phyloP scores from a whole-genome alignment of 2,888 invertebrate species.

The Sarcophaga rosellei region DNA sequence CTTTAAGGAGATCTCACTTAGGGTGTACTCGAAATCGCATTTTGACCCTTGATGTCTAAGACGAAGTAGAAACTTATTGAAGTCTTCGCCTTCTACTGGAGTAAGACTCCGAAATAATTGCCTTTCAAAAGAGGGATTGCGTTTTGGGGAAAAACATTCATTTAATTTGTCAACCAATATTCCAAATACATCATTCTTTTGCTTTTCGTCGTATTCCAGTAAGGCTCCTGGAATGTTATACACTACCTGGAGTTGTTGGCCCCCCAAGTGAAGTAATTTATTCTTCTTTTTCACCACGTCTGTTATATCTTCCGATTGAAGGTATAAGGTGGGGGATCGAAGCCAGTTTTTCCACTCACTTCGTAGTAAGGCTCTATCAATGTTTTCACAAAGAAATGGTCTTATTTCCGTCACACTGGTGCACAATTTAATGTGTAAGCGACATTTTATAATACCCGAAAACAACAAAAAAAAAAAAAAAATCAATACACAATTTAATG shows the following conservation, averaged over 20 bases:
- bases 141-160: slow-evolving; percentile 53
- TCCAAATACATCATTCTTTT: slow-evolving; percentile 13
- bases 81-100: slow-evolving; percentile 41
- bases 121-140: slow-evolving; percentile 38
- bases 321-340: slow-evolving; percentile 11
- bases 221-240: background rate
- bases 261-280: slow-evolving; percentile 35
- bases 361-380: slow-evolving; percentile 3
- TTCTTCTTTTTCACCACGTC: slow-evolving; percentile 45
- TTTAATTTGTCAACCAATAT: slow-evolving; percentile 38
- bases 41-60: slow-evolving; percentile 34
- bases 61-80: slow-evolving; percentile 52
- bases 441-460: too few relatives aligned
- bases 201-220: slow-evolving; percentile 14
- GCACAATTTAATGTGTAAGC: too few relatives aligned
- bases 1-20: slow-evolving; percentile 56
- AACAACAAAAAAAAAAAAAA: too few relatives aligned
- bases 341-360: slow-evolving; percentile 57
- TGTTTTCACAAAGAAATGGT: too few relatives aligned
- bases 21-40: slow-evolving; percentile 39
- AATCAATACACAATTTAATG: too few relatives aligned
- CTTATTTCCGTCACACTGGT: too few relatives aligned
- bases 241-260: slow-evolving; percentile 38
- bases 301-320: slow-evolving; percentile 34
- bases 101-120: slow-evolving; percentile 44